These are phyloP conservation scores for Listrodromus nycthemerus DNA, from an alignment of 2,888 invertebrate species.

Conservation along the genomic window DNA sequence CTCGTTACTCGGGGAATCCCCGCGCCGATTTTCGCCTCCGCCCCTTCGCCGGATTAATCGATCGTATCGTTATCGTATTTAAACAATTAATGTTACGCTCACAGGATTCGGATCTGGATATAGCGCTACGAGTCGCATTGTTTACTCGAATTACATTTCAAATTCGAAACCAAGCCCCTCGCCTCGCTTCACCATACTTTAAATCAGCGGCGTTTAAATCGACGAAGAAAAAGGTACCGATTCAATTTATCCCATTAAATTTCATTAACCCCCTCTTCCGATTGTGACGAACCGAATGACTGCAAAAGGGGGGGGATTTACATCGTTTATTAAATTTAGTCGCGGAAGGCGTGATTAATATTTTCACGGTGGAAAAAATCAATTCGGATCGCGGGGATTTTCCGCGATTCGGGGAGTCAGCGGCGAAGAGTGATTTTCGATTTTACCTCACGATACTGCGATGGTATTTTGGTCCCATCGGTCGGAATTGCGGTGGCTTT, in stretches of 20 bases:
- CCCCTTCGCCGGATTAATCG: constrained; percentile 64
- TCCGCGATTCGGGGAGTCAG: too few relatives aligned
- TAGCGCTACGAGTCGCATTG: constrained; percentile 51
- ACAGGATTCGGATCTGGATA: constrained; percentile 27
- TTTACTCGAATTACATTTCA: constrained; percentile 52
- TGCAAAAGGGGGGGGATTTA: too few relatives aligned
- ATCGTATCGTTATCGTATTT: constrained; percentile 67
- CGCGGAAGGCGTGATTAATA: background rate
- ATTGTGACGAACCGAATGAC: constrained; percentile 8
- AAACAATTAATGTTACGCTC: constrained; percentile 64
- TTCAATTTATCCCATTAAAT: constrained; percentile 15
- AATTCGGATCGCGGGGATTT: constrained; percentile 5
- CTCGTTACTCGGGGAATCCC: constrained; percentile 52
- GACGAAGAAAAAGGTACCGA: constrained; percentile 15
- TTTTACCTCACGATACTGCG: background rate
- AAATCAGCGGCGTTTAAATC: constrained; percentile 28
- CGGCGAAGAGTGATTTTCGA: background rate
- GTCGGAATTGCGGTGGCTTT: constrained; percentile 24
- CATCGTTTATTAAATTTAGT: background rate
- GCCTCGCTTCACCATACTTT: constrained; percentile 16
- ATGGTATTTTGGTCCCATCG: constrained; percentile 34
- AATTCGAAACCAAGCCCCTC: background rate
- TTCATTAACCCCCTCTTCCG: background rate
- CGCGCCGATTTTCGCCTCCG: background rate
- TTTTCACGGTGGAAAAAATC: constrained; percentile 31